These are phyloP conservation scores for Vulpes vulpes DNA, from an alignment of 2,113 vertebrate species.

Conservation along the genomic window DNA sequence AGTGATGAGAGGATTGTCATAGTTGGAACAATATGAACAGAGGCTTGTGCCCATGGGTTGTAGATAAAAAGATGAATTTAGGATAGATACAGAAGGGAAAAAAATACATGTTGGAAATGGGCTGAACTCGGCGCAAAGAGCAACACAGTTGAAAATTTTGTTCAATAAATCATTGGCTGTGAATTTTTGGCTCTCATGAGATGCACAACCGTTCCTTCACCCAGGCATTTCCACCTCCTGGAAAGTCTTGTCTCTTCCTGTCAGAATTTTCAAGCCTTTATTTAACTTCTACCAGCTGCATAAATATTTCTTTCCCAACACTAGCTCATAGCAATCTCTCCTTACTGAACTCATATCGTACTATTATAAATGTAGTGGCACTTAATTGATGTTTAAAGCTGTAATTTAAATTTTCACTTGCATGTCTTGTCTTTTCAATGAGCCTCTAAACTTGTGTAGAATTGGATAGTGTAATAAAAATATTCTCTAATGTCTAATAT, in stretches of 20 bases:
- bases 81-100: not conserved
- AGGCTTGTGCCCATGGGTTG: not conserved
- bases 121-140: not conserved
- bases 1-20: not conserved
- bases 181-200: not conserved
- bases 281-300: constrained; percentile 74
- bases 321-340: constrained; percentile 6
- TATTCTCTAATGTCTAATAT: not conserved
- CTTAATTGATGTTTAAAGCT: constrained; percentile 45
- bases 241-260: constrained; percentile 63
- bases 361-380: constrained; percentile 30
- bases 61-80: not conserved
- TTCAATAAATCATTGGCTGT: not conserved
- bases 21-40: not conserved
- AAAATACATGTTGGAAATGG: not conserved
- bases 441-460: constrained; percentile 17
- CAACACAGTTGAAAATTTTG: not conserved
- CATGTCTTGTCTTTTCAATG: constrained; percentile 36
- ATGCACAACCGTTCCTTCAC: not conserved
- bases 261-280: constrained; percentile 67
- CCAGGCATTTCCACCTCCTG: constrained; percentile 56
- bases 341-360: not conserved
- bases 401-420: constrained; percentile 58
- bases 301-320: constrained; percentile 69
- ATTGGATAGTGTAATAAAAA: not conserved